phyloP scores from a whole-genome alignment of 2,797 vertebrate species.

The Loris lydekkerianus region DNA sequence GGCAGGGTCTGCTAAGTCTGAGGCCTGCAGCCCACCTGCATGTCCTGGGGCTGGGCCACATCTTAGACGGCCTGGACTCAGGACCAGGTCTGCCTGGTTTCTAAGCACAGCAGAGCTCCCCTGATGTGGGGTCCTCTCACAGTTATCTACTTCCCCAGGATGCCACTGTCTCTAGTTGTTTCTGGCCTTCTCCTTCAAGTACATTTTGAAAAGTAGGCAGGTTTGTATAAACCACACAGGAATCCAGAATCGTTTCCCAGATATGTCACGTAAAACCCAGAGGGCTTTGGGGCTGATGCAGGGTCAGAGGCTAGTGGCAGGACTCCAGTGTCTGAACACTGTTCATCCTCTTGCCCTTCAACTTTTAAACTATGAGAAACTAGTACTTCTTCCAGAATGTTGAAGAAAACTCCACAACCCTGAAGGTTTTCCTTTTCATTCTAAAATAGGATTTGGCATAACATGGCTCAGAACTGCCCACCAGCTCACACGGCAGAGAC shows the following conservation, averaged over 20 bases:
- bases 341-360: not conserved
- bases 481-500: not conserved
- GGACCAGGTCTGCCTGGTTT: not conserved
- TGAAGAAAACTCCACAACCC: not conserved
- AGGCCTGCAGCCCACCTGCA: no score
- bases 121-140: rapidly evolving
- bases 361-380: rapidly evolving
- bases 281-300: no score
- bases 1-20: not conserved
- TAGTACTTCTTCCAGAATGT: not conserved
- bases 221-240: not conserved
- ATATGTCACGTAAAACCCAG: rapidly evolving
- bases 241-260: not conserved
- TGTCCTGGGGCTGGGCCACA: rapidly evolving
- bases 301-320: no score
- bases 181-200: not conserved
- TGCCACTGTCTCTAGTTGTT: not conserved
- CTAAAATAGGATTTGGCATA: not conserved
- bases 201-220: not conserved
- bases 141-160: not conserved
- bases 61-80: not conserved
- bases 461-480: not conserved
- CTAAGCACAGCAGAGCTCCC: not conserved
- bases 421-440: not conserved
- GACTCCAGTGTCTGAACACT: no score